These are phyloP conservation scores for Apeira syringaria DNA, from an alignment of 2,888 invertebrate genomes.

Conservation along the genomic window DNA sequence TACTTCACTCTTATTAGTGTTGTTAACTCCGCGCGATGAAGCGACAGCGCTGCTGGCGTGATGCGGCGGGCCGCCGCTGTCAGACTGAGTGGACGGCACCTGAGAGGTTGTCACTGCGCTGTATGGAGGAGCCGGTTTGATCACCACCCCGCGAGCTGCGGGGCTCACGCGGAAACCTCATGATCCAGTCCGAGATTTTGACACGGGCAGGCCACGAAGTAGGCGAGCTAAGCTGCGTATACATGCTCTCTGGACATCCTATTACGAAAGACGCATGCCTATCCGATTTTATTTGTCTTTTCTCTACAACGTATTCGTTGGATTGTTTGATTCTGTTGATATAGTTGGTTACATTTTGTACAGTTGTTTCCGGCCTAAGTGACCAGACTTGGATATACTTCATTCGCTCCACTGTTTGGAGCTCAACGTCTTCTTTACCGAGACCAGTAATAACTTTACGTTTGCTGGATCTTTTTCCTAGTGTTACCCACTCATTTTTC, in stretches of 20 bases:
- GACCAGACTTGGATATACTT: too few relatives aligned
- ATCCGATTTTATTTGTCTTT: slow-evolving; percentile 1
- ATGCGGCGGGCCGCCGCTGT: neutral
- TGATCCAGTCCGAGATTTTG: slow-evolving; percentile 1
- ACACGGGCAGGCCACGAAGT: slow-evolving; percentile 7
- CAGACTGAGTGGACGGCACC: neutral
- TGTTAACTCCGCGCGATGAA: neutral
- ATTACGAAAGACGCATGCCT: slow-evolving; percentile 10
- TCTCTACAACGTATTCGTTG: slow-evolving; percentile 1
- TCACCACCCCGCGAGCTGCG: slow-evolving; percentile 2
- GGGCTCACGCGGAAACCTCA: slow-evolving; percentile 9
- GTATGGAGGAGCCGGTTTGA: neutral
- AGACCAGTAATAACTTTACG: too few relatives aligned
- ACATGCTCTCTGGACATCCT: slow-evolving; percentile 4
- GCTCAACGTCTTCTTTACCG: too few relatives aligned
- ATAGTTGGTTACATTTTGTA: too few relatives aligned
- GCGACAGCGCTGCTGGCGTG: slow-evolving; percentile 1
- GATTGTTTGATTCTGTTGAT: neutral
- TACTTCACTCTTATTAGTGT: neutral
- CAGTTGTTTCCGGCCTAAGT: too few relatives aligned
- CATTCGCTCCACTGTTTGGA: too few relatives aligned
- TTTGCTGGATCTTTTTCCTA: too few relatives aligned
- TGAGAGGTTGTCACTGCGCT: neutral
- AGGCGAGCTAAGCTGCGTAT: neutral
- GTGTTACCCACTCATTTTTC: too few relatives aligned